phyloP scores from a whole-genome alignment of 2,113 vertebrate genomes.

The Campylomormyrus numenius region DNA sequence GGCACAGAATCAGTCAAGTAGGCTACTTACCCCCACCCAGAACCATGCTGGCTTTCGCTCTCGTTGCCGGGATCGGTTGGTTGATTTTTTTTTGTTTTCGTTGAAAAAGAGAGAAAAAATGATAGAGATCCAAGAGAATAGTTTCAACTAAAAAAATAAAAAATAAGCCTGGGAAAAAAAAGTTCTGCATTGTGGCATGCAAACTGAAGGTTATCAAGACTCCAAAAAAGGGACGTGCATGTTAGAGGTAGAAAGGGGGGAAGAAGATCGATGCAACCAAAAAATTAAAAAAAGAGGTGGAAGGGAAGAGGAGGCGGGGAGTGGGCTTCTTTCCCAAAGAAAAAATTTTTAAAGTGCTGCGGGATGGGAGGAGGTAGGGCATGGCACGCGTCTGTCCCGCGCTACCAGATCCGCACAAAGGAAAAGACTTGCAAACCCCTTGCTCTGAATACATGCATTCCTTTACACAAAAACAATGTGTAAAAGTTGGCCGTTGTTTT shows the following conservation, averaged over 20 bases:
- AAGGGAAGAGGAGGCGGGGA: slow-evolving; percentile 39
- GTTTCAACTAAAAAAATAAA: slow-evolving; percentile 56
- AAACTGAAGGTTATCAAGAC: slow-evolving; percentile 96
- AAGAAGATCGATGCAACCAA: slow-evolving; percentile 88
- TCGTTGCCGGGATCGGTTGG: slow-evolving; percentile 47
- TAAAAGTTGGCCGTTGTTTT: slow-evolving; percentile 58
- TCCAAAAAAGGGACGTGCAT: slow-evolving; percentile 95
- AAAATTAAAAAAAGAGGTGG: slow-evolving; percentile 74
- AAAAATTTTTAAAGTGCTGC: slow-evolving; percentile 66
- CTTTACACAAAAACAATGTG: slow-evolving; percentile 62
- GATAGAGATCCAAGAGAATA: slow-evolving; percentile 61
- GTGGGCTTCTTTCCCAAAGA: slow-evolving; percentile 66
- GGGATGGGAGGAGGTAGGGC: slow-evolving; percentile 69
- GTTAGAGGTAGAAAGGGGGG: slow-evolving; percentile 78
- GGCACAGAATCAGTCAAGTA: slow-evolving; percentile 63
- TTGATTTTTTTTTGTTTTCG: slow-evolving; percentile 30
- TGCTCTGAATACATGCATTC: slow-evolving; percentile 67
- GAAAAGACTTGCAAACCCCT: slow-evolving; percentile 63
- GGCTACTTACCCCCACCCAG: slow-evolving; percentile 52
- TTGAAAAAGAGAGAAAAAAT: slow-evolving; percentile 54
- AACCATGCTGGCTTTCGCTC: slow-evolving; percentile 72
- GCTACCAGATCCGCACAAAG: slow-evolving; percentile 63
- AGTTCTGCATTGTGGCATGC: slow-evolving; percentile 91
- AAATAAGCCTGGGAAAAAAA: slow-evolving; percentile 57
- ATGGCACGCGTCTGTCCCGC: slow-evolving; percentile 67